Evolutionary conservation across 92 coral and sea anemone species (phyloP), one percentile per base, ranked within the genome.

Genomic region (Porites cylindrica): DNA sequence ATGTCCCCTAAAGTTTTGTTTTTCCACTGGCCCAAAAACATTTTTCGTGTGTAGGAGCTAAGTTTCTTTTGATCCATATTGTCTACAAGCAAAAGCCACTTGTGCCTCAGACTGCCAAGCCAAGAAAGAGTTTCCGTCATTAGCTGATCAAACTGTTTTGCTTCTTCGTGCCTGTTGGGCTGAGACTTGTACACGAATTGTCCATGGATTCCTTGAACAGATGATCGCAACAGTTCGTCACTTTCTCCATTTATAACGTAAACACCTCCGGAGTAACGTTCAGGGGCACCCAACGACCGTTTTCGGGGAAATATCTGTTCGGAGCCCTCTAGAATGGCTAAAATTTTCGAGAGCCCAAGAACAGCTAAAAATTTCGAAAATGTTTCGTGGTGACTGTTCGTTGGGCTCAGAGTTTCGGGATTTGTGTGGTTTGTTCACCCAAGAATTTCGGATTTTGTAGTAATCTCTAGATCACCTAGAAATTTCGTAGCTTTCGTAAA

Each of bases 1-100:
- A 94, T 74, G 64, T 92, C 95, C 5, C 95, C 95, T 3, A 80
- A 43, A 7, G 85, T 77, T 51, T 75, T 65, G 26, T 79, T 78
- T 66, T 90, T 91, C 98, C 98, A 94, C 64, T 68, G 91, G 1
- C 98, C 98, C 21, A 21, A 32, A 51, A 92, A 69, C 17, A 94
- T 20, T 80, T 79, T 85, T 73, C 51, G 19, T 85, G 90, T 82
- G 50, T 77, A 89, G 59, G 67, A 56, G 10, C 95, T 87, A 71
- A 89, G 86, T 5, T 79, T 89, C 12, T 80, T 80, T 72, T 86
- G 66, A 58, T 85, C 89, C 62, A 82, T 74, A 64, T 92, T 90
- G 77, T 94, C 98, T 68, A 94, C 51, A 6, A 92, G 91, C 9
- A 94, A 50, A 21, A 88, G 89, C 95, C 95, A 94, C 11, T 62